Conservation (phyloP, 2,113 vertebrate genomes). For the Pelmatolapia mariae region DNA sequence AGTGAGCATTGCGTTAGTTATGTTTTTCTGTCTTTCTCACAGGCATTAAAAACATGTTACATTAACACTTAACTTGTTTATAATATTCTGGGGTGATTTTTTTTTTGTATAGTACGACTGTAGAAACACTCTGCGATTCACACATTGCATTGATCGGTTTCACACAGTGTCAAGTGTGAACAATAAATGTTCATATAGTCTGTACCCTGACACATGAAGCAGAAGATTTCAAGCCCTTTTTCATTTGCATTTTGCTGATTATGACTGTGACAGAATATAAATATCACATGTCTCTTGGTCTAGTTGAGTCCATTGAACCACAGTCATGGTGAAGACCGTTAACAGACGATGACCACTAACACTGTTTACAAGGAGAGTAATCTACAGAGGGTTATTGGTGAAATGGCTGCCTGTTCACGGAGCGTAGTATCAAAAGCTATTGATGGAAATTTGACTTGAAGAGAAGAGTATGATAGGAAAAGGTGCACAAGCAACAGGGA, state of each 20-base stretch:
- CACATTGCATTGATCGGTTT: background rate
- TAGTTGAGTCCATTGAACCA: background rate
- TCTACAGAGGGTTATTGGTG: background rate
- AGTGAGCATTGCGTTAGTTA: background rate
- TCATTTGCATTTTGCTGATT: background rate
- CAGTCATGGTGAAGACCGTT: background rate
- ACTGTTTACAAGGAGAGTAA: background rate
- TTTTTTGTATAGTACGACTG: background rate
- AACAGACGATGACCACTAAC: background rate
- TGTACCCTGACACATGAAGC: background rate
- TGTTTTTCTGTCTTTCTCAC: conserved; percentile 3
- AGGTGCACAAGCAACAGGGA: background rate
- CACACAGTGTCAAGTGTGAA: background rate
- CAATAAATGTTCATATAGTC: background rate
- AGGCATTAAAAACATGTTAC: background rate
- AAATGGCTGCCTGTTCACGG: background rate
- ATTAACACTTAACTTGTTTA: background rate
- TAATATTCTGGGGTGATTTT: background rate
- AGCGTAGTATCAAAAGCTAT: background rate
- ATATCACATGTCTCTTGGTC: background rate
- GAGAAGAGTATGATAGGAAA: background rate
- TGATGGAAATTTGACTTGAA: background rate
- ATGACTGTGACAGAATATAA: background rate
- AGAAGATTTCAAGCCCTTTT: background rate
- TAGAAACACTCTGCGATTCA: background rate